These are phyloP conservation scores for Apomyelois bistriatella DNA, from an alignment of 2,888 invertebrate genomes.

Conservation along the genomic window DNA sequence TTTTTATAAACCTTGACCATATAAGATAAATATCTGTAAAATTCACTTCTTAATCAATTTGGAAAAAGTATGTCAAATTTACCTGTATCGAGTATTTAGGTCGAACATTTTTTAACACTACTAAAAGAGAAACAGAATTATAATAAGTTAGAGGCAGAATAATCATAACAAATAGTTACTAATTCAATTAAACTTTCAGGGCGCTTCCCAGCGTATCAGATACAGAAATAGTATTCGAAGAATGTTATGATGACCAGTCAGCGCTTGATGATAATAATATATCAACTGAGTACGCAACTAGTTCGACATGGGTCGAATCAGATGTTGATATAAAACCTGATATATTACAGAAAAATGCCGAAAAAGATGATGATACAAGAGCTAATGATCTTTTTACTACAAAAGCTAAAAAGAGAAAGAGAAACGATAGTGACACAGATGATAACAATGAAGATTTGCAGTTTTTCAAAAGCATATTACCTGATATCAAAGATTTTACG, in stretches of 20 bases:
- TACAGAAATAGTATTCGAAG: conserved; percentile 20
- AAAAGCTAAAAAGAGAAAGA: conserved; percentile 20
- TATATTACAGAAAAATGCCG: conserved; percentile 14
- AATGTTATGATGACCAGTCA: conserved; percentile 19
- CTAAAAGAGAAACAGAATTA: too few relatives aligned
- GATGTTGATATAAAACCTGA: conserved; percentile 28
- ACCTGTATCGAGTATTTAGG: too few relatives aligned
- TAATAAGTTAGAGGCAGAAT: too few relatives aligned
- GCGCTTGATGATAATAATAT: conserved; percentile 22
- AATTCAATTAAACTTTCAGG: background rate
- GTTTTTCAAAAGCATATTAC: conserved; percentile 75
- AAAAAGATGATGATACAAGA: conserved; percentile 6
- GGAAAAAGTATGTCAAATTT: too few relatives aligned
- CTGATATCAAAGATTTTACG: conserved; percentile 70
- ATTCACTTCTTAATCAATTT: too few relatives aligned
- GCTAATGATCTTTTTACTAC: conserved; percentile 1
- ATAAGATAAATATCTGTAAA: too few relatives aligned
- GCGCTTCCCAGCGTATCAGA: conserved; percentile 14
- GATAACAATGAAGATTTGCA: conserved; percentile 50
- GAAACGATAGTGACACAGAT: conserved; percentile 20
- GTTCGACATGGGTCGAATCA: conserved; percentile 25
- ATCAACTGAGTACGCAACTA: conserved; percentile 21
- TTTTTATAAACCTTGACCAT: too few relatives aligned
- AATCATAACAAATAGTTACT: too few relatives aligned
- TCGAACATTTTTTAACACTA: too few relatives aligned